Conservation (phyloP, 2,113 vertebrate genomes). For the Sinosuthora webbiana region DNA sequence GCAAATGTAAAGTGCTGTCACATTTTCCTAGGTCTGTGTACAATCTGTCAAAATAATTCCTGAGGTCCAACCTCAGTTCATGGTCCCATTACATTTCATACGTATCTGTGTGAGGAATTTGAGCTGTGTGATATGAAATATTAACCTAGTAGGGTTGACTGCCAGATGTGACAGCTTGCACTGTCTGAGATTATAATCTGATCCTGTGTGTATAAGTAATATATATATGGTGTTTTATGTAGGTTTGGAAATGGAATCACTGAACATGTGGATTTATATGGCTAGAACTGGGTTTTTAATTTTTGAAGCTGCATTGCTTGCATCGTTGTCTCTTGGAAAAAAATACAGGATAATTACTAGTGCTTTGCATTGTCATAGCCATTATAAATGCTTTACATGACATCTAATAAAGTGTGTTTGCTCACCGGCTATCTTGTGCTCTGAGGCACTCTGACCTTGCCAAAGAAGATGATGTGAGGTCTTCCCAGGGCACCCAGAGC, state of each 20-base stretch:
- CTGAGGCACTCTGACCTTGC: conserved; percentile 42
- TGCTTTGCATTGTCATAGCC: not conserved
- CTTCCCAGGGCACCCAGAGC: conserved; percentile 43
- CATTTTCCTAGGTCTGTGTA: conserved; percentile 16
- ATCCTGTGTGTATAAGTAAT: conserved; percentile 1
- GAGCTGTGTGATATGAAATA: conserved; percentile 31
- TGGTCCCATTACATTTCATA: not conserved
- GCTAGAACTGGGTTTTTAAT: not conserved
- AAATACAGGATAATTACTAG: not conserved
- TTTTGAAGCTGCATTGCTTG: conserved; percentile 1
- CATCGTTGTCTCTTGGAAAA: not conserved
- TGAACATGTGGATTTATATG: conserved; percentile 9
- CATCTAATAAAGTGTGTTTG: conserved; percentile 50
- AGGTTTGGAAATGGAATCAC: conserved; percentile 30
- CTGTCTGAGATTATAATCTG: conserved; percentile 56
- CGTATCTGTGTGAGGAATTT: not conserved
- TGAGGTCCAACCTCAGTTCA: not conserved
- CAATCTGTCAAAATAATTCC: conserved; percentile 53
- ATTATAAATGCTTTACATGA: conserved; percentile 45
- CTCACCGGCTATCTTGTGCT: conserved; percentile 33
- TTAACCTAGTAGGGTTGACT: conserved; percentile 9
- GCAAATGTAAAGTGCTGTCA: not conserved
- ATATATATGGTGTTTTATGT: not conserved
- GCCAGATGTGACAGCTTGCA: conserved; percentile 31
- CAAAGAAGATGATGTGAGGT: conserved; percentile 46